A percentile compares a stretch with the other conserved stretches of the same genome.
Conservation (phyloP, 2,888 invertebrate genomes). For the Aleiodes alternator region DNA sequence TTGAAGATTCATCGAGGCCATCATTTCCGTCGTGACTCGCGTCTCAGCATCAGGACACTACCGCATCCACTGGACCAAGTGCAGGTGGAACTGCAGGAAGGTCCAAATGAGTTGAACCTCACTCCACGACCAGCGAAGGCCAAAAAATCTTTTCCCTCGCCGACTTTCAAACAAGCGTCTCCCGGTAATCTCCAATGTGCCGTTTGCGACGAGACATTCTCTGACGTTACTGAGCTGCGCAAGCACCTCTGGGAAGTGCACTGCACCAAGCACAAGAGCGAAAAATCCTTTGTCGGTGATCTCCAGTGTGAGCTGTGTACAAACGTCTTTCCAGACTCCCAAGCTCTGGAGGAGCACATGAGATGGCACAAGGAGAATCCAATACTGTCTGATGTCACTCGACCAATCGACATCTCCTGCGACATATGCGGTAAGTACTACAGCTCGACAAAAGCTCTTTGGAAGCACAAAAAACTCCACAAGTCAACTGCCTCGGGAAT, state of each 20-base stretch:
- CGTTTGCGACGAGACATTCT: conserved; percentile 79
- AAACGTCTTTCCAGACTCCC: conserved; percentile 75
- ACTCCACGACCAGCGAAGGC: conserved; percentile 23
- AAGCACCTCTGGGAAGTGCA: conserved; percentile 80
- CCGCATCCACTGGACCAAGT: conserved; percentile 45
- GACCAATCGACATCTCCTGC: conserved; percentile 76
- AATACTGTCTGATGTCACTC: conserved; percentile 59
- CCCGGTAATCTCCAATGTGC: conserved; percentile 76
- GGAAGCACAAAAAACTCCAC: conserved; percentile 78
- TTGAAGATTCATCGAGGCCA: conserved; percentile 80
- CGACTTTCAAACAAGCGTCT: conserved; percentile 25
- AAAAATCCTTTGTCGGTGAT: conserved; percentile 63
- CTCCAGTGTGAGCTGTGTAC: conserved; percentile 76
- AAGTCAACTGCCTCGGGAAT: conserved; percentile 55
- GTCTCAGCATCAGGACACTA: conserved; percentile 53
- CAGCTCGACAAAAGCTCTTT: conserved; percentile 78
- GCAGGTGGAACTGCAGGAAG: conserved; percentile 44
- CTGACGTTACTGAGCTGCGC: conserved; percentile 78
- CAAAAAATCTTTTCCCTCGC: conserved; percentile 29
- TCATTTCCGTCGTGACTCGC: conserved; percentile 78
- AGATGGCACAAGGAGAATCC: conserved; percentile 75
- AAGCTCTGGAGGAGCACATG: conserved; percentile 75
- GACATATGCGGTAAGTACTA: conserved; percentile 82
- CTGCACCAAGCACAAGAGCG: conserved; percentile 75
- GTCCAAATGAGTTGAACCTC: conserved; percentile 14